These are phyloP conservation scores for Rhingia campestris DNA, from an alignment of 2,888 invertebrate genomes.

Conservation along the genomic window DNA sequence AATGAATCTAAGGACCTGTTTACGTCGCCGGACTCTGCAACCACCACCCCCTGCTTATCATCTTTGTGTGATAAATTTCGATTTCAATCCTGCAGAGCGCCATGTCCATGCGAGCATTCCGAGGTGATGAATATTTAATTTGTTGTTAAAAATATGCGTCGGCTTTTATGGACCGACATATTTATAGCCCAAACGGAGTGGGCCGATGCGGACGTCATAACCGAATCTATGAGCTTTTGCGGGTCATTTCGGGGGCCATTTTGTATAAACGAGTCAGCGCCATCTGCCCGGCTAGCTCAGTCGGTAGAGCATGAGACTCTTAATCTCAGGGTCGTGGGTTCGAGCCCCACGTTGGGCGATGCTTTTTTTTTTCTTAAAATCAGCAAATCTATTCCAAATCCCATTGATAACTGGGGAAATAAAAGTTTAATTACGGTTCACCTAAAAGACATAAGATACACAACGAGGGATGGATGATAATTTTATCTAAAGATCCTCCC, in stretches of 20 bases:
- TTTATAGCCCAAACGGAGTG: slow-evolving; percentile 23
- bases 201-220: not conserved
- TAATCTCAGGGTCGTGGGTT: slow-evolving; percentile 83
- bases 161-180: slow-evolving; percentile 56
- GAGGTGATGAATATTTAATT: slow-evolving; percentile 67
- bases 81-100: slow-evolving; percentile 29
- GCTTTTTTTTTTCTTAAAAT: slow-evolving; percentile 17
- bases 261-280: not conserved
- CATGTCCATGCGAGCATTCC: slow-evolving; percentile 27
- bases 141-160: slow-evolving; percentile 45
- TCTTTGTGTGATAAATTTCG: slow-evolving; percentile 22
- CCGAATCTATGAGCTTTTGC: slow-evolving; percentile 18
- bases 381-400: slow-evolving; percentile 14
- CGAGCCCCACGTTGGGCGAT: slow-evolving; percentile 82
- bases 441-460: slow-evolving; percentile 30
- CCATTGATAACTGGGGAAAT: slow-evolving; percentile 22
- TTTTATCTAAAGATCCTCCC: slow-evolving; percentile 45
- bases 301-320: slow-evolving; percentile 83
- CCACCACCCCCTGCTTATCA: not conserved
- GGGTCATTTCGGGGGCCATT: not conserved
- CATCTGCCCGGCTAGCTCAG: slow-evolving; percentile 82
- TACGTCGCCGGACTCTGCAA: not conserved
- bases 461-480: slow-evolving; percentile 21
- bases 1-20: slow-evolving; percentile 56
- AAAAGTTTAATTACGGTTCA: slow-evolving; percentile 40